A percentile compares a stretch with the other conserved stretches of the same genome.
Conservation (phyloP, 2,888 invertebrate species). For the Pristionchus entomophagus region DNA sequence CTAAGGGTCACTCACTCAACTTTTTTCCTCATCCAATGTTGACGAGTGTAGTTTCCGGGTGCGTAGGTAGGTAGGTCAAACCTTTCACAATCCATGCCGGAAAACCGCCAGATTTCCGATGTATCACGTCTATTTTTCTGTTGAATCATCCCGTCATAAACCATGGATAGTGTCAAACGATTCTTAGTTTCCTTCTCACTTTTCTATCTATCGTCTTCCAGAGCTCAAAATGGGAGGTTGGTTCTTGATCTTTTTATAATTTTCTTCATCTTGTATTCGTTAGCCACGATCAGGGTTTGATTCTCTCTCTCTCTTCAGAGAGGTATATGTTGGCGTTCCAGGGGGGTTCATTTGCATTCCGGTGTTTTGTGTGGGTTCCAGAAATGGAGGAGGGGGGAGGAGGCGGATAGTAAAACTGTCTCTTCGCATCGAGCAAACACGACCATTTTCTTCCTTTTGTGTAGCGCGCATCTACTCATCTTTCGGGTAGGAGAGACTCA, state of each 20-base stretch:
- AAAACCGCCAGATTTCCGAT: background rate
- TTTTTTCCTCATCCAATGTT: background rate
- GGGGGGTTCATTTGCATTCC: too few species aligned
- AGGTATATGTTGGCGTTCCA: too few species aligned
- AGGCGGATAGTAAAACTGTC: conserved; percentile 7
- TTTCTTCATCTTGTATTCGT: too few species aligned
- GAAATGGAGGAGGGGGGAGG: background rate
- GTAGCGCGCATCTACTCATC: background rate
- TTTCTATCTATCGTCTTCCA: background rate
- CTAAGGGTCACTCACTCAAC: conserved; percentile 6
- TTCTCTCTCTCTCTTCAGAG: too few species aligned
- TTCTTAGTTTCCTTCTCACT: background rate
- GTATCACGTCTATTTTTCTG: conserved; percentile 29
- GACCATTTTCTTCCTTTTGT: background rate
- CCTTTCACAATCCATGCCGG: background rate
- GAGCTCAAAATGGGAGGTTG: background rate
- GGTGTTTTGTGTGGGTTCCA: background rate
- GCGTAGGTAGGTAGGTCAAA: background rate
- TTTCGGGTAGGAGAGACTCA: background rate
- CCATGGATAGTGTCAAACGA: background rate
- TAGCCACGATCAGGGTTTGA: too few species aligned
- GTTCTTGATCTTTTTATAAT: background rate
- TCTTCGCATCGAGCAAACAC: background rate
- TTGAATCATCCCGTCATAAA: conserved; percentile 21
- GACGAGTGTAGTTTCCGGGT: background rate